These are phyloP conservation scores for Agrochola circellaris DNA, from an alignment of 2,888 invertebrate genomes.

Conservation along the genomic window DNA sequence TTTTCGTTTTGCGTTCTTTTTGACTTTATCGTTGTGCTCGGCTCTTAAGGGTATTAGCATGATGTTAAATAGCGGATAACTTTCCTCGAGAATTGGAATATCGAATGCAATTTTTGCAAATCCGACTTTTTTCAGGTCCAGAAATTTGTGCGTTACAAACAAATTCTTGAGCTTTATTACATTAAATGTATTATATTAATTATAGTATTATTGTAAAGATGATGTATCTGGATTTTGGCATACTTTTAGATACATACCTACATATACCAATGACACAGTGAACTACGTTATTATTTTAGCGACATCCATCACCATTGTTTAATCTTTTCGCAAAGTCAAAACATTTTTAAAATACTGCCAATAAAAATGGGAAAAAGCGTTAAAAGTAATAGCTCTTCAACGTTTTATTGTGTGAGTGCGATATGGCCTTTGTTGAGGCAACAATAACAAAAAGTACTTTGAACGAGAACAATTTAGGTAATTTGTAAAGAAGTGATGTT, in stretches of 20 bases:
- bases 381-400: slow-evolving; percentile 55
- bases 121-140: too few species aligned
- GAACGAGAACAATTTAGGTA: slow-evolving; percentile 56
- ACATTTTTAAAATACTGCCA: slow-evolving; percentile 49
- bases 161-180: too few species aligned
- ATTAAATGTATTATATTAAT: too few species aligned
- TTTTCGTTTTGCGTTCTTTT: too few species aligned
- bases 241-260: not conserved
- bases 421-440: slow-evolving; percentile 52
- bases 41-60: too few species aligned
- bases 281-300: not conserved
- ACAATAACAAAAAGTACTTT: slow-evolving; percentile 56
- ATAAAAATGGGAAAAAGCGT: slow-evolving; percentile 47
- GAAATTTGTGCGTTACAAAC: too few species aligned
- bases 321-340: slow-evolving; percentile 25
- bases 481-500: slow-evolving; percentile 35
- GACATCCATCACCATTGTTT: slow-evolving; percentile 4
- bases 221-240: not conserved
- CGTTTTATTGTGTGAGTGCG: slow-evolving; percentile 53
- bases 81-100: too few species aligned
- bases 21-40: too few species aligned
- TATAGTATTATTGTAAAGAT: too few species aligned
- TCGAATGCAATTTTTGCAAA: too few species aligned
- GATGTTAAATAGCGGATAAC: too few species aligned
- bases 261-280: not conserved